These are phyloP conservation scores for Eledone cirrhosa DNA, from an alignment of 2,888 invertebrate genomes.

Conservation along the genomic window DNA sequence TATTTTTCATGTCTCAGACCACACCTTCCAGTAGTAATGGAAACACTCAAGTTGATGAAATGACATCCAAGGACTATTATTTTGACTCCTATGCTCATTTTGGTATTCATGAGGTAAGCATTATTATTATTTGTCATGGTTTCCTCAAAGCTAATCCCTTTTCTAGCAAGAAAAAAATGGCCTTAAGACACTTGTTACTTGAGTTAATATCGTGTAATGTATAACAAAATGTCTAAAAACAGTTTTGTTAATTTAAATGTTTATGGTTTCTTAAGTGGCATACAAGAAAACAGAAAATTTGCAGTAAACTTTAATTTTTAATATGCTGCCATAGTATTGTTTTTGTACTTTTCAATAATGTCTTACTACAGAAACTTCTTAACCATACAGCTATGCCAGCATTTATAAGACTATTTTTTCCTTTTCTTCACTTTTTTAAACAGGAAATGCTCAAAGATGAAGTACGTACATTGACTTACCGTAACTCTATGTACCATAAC, in stretches of 20 bases:
- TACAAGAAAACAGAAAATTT: too few species aligned
- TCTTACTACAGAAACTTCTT: too few species aligned
- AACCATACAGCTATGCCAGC: too few species aligned
- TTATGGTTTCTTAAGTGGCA: too few species aligned
- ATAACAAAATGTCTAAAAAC: too few species aligned
- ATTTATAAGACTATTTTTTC: neutral
- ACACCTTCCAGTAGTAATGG: slow-evolving; percentile 30
- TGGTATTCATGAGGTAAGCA: slow-evolving; percentile 89
- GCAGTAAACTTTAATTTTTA: too few species aligned
- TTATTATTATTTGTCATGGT: neutral
- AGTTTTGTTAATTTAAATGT: too few species aligned
- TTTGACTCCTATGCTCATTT: slow-evolving; percentile 99
- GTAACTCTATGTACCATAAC: slow-evolving; percentile 99
- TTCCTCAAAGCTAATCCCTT: neutral
- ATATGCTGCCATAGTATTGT: too few species aligned
- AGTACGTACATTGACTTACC: slow-evolving; percentile 96
- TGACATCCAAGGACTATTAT: slow-evolving; percentile 99
- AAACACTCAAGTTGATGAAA: slow-evolving; percentile 72
- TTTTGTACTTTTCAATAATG: too few species aligned
- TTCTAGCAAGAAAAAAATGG: neutral
- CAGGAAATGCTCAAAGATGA: slow-evolving; percentile 99
- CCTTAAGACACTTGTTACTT: too few species aligned
- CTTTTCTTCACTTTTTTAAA: slow-evolving; percentile 32
- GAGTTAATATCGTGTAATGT: too few species aligned
- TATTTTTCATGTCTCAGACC: neutral